These are phyloP conservation scores for Thymelicus lineola DNA, from an alignment of 2,888 invertebrate species.

Conservation along the genomic window DNA sequence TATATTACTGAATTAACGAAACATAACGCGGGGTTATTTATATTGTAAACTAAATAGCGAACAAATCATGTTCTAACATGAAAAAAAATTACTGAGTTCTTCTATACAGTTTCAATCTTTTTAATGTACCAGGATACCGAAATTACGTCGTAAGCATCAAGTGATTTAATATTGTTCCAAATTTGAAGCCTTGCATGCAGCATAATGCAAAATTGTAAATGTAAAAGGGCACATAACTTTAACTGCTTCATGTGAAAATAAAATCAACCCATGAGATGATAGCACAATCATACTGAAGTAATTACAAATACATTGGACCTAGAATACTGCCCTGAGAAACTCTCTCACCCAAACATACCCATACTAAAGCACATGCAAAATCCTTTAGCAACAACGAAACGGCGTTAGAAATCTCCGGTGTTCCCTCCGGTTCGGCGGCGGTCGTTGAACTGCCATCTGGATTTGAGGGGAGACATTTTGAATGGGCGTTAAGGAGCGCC, in stretches of 20 bases:
- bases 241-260: not conserved
- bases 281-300: not conserved
- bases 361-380: slow-evolving; percentile 25
- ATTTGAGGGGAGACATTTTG: slow-evolving; percentile 62
- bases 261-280: not conserved
- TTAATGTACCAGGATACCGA: no score
- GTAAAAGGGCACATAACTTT: not conserved
- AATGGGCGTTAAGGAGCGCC: slow-evolving; percentile 47
- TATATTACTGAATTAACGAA: no score
- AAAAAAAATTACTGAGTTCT: no score
- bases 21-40: no score
- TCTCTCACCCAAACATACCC: slow-evolving; percentile 9
- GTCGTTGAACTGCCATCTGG: slow-evolving; percentile 66
- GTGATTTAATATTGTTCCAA: no score
- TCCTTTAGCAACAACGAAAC: slow-evolving; percentile 40
- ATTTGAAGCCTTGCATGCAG: no score
- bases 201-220: no score
- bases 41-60: no score
- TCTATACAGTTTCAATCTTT: no score
- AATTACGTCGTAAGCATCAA: no score
- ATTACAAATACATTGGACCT: slow-evolving; percentile 1
- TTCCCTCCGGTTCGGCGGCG: slow-evolving; percentile 44
- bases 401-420: slow-evolving; percentile 61
- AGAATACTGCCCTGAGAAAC: slow-evolving; percentile 10
- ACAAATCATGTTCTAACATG: no score